Evolutionary conservation across 1,140 invertebrate genomes (phyloP), one percentile per base, ranked within the genome.

Genomic region (Nixonia krombeini): DNA sequence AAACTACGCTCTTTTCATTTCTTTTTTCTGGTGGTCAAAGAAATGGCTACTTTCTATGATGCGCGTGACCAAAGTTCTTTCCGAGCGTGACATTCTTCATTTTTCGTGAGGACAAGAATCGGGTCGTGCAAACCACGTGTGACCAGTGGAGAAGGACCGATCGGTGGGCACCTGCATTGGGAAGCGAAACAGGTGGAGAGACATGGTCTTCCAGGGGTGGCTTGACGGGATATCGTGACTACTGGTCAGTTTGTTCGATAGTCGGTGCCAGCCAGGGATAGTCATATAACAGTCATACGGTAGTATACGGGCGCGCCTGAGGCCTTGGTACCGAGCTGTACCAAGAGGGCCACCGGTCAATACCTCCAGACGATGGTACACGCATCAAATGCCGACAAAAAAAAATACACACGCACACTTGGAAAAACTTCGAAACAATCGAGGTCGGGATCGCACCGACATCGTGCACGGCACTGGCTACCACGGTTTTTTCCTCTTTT

Each of bases 211-310:
- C 15, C 18, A 26, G 47, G 53, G 53, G 49, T 62, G 62, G 35
- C 38, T 65, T 53, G 35, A 63, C 70, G 35, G 77, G 76, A 79
- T 85, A 83, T 85, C 83, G 83, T 85, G 82, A 85, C 83, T 84
- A 81, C 76, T 85, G 82, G 84, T 85, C 84, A 85, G 84, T 84
- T 85, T 85, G 84, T 85, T 85, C 84, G 78, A 85, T 85, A 85
- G 82, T 85, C 73, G 82, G 83, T 85, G 78, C 83, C 80, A 84
- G 82, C 79, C 78, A 76, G 80, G 69, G 78, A 80, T 82, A 75
- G 75, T 76, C 81, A 80, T 78, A 79, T 73, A 80, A 63, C 69
- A 72, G 63, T 63, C 62, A 68, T 70, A 70, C 59, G 53, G 55
- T 67, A 51, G 59, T 64, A 67, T 64, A 73, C 64, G 47, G 70